A percentile compares a stretch with the other conserved stretches of the same genome.
These are phyloP conservation scores for Melipona bicolor DNA, from an alignment of 2,888 invertebrate species.

Conservation along the genomic window DNA sequence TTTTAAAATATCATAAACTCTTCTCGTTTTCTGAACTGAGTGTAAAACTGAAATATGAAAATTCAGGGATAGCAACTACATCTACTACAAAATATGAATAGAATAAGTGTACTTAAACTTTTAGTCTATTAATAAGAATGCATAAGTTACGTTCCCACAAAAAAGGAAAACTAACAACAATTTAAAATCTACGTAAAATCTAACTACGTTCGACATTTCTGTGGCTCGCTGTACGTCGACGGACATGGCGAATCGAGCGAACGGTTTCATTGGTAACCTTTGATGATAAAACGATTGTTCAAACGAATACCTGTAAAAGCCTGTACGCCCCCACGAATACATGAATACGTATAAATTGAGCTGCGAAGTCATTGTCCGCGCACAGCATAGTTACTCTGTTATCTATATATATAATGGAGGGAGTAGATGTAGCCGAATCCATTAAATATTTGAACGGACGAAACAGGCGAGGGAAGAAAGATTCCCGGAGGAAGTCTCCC, in stretches of 20 bases:
- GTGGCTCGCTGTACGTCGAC: background rate
- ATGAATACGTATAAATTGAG: conserved; percentile 2
- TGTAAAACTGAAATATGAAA: too few species aligned
- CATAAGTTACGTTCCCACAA: background rate
- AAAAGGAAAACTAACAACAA: background rate
- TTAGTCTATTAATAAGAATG: background rate
- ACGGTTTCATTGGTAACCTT: background rate
- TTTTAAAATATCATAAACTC: too few species aligned
- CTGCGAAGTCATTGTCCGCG: background rate
- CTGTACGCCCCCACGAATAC: background rate
- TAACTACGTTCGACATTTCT: background rate
- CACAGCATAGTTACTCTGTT: background rate
- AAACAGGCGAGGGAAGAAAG: conserved; percentile 64
- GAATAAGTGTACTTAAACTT: too few species aligned
- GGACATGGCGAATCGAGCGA: background rate
- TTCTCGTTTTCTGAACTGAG: too few species aligned
- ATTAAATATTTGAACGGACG: conserved; percentile 73
- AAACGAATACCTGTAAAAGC: conserved; percentile 9
- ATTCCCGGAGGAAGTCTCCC: conserved; percentile 61
- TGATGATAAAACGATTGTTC: conserved; percentile 24
- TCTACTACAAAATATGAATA: too few species aligned
- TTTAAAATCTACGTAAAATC: background rate
- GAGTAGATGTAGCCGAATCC: conserved; percentile 67
- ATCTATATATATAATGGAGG: conserved; percentile 24
- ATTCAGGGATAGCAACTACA: too few species aligned